These are phyloP conservation scores for Eurois occulta DNA, from an alignment of 2,888 invertebrate genomes.

Conservation along the genomic window DNA sequence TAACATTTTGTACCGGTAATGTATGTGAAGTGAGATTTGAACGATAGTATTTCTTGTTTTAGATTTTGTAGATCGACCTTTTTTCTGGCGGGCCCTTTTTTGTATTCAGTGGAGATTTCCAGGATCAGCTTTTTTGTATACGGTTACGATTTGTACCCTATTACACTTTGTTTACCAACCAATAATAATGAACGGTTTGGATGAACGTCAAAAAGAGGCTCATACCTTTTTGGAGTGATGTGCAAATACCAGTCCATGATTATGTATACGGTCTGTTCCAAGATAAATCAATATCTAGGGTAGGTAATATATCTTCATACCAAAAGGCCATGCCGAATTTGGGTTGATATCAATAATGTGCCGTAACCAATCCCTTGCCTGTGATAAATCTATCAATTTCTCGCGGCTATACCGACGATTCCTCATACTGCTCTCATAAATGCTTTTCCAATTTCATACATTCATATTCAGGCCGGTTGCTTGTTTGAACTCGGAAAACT, in stretches of 20 bases:
- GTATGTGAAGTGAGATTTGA: slow-evolving; percentile 32
- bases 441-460: slow-evolving; percentile 54
- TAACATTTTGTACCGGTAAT: slow-evolving; percentile 43
- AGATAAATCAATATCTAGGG: slow-evolving; percentile 40
- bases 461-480: slow-evolving; percentile 47
- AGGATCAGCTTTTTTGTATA: slow-evolving; percentile 36
- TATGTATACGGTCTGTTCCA: slow-evolving; percentile 22
- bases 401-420: slow-evolving; percentile 51
- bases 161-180: slow-evolving; percentile 37
- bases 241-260: slow-evolving; percentile 43
- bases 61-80: slow-evolving; percentile 33
- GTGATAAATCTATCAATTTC: slow-evolving; percentile 66
- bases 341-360: slow-evolving; percentile 60
- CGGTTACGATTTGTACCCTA: slow-evolving; percentile 28
- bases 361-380: slow-evolving; percentile 57
- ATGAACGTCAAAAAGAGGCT: slow-evolving; percentile 19
- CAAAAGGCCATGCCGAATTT: slow-evolving; percentile 42
- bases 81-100: slow-evolving; percentile 14
- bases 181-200: slow-evolving; percentile 14
- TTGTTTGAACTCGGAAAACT: slow-evolving; percentile 42
- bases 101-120: slow-evolving; percentile 19
- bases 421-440: slow-evolving; percentile 44
- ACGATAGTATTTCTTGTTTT: slow-evolving; percentile 12
- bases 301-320: slow-evolving; percentile 52
- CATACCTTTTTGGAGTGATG: slow-evolving; percentile 20